phyloP scores from a whole-genome alignment of 2,113 vertebrate genomes.

The Elgaria multicarinata region DNA sequence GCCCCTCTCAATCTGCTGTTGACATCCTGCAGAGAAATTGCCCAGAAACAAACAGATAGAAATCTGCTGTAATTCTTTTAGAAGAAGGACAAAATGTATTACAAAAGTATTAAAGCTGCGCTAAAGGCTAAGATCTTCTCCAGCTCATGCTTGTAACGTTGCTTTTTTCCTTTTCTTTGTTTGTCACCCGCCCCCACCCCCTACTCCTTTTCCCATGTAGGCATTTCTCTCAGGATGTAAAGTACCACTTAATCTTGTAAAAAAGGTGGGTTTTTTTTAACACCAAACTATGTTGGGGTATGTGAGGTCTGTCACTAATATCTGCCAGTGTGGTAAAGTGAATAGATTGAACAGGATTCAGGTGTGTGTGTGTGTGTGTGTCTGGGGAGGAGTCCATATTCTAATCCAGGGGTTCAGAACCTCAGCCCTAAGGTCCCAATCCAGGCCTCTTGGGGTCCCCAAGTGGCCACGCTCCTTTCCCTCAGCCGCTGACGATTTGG shows the following conservation, averaged over 20 bases:
- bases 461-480: too few species aligned
- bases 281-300: neutral
- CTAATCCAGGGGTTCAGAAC: too few species aligned
- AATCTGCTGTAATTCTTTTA: neutral
- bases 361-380: neutral
- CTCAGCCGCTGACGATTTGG: too few species aligned
- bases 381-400: too few species aligned
- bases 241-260: neutral
- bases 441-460: too few species aligned
- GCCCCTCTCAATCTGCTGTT: neutral
- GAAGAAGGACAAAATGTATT: conserved; percentile 6
- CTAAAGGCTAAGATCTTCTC: too few species aligned
- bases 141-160: too few species aligned
- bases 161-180: too few species aligned
- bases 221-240: neutral
- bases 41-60: conserved; percentile 2
- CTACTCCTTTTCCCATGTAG: neutral
- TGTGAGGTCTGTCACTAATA: neutral
- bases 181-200: too few species aligned
- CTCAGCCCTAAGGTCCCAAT: too few species aligned
- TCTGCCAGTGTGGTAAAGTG: neutral
- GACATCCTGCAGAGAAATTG: neutral
- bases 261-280: neutral
- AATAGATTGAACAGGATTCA: neutral
- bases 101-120: neutral